phyloP scores from a whole-genome alignment of 2,113 vertebrate species.

The Nesoenas mayeri region DNA sequence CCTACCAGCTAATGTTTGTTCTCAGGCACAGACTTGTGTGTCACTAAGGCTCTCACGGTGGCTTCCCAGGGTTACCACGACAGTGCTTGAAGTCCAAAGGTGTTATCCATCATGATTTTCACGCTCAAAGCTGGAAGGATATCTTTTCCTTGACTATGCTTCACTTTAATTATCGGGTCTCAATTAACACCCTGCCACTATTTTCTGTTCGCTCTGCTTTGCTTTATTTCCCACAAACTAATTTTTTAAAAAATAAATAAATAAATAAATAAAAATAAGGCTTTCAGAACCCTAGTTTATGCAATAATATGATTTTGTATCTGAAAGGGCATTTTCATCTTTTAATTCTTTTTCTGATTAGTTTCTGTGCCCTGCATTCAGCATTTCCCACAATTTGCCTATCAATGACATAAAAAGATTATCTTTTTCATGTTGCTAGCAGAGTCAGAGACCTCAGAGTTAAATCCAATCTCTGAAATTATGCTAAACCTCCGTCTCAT shows the following conservation, averaged over 20 bases:
- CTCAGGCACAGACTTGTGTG: neutral
- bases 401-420: conserved; percentile 26
- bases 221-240: neutral
- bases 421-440: conserved; percentile 11
- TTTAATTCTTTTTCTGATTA: conserved; percentile 35
- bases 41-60: neutral
- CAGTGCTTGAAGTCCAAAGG: fast-evolving
- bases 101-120: neutral
- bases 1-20: neutral
- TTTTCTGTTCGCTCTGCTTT: conserved; percentile 18
- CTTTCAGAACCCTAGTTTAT: neutral
- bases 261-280: neutral
- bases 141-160: neutral
- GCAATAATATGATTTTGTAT: neutral
- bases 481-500: neutral
- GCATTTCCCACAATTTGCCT: neutral
- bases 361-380: neutral
- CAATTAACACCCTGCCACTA: conserved; percentile 40
- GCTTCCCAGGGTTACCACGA: neutral
- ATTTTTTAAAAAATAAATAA: neutral
- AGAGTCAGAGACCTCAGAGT: neutral
- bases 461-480: conserved; percentile 7
- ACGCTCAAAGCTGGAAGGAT: neutral
- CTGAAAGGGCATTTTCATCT: conserved; percentile 2
- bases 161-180: conserved; percentile 31